Conservation (phyloP, 2,888 invertebrate species). For the Lydus trimaculatus region DNA sequence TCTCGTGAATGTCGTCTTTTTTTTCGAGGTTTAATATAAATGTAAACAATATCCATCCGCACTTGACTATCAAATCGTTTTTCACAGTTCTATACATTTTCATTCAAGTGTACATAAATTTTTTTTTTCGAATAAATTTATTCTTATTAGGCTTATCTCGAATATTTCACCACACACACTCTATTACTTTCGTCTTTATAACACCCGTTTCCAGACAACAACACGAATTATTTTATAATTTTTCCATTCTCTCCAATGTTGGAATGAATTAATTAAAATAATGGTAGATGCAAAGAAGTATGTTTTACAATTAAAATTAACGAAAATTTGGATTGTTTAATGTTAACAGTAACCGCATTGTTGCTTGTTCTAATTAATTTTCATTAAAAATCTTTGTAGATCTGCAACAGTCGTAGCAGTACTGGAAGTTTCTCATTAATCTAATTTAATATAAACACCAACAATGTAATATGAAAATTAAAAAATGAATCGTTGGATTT, state of each 20-base stretch:
- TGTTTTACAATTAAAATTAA: not conserved
- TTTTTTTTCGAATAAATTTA: not conserved
- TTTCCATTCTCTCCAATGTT: not conserved
- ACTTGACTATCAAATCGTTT: not conserved
- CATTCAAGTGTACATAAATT: not conserved
- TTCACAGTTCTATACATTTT: not conserved
- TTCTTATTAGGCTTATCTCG: not conserved
- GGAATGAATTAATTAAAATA: not conserved
- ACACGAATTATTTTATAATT: not conserved
- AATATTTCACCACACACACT: not conserved
- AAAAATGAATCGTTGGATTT: no score
- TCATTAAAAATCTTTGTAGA: not conserved
- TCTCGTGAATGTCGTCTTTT: not conserved
- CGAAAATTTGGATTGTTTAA: not conserved
- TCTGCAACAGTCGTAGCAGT: not conserved
- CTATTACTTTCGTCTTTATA: not conserved
- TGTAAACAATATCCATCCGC: not conserved
- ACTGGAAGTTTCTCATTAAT: not conserved
- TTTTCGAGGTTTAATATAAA: not conserved
- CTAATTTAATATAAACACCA: not conserved
- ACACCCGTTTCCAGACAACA: not conserved
- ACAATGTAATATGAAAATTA: not conserved
- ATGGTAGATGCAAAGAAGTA: not conserved
- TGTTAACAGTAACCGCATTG: not conserved
- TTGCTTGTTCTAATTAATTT: conserved; percentile 5